Evolutionary conservation across 2,888 invertebrate species (phyloP), one percentile per base, ranked within the genome.

Genomic region (Cylloceria caligata): DNA sequence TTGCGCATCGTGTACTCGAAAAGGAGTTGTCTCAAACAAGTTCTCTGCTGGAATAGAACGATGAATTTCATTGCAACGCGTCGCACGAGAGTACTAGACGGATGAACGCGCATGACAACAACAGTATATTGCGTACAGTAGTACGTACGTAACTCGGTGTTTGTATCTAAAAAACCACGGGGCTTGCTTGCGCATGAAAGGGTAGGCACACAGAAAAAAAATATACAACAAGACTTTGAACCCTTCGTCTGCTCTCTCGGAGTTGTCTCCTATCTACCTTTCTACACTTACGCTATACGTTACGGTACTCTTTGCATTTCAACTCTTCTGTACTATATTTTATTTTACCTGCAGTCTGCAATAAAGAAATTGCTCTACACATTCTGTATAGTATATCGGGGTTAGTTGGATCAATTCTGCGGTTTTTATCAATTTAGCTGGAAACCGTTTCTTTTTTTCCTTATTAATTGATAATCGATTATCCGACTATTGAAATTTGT

Each of bases 191-290:
- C 55, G 67, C 68, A 72, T 86, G 86, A 89, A 89, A 88, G 85
- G 86, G 85, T 87, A 86, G 87, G 77, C 82, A 81, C 74, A 84
- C 85, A 86, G 84, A 85, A 84, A 77, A 67, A 71, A 86, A 85
- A 79, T 68, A 68, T 65, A 73, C 72, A 80, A 83, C 86, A 83
- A 88, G 87, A 87, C 89, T 90, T 90, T 88, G 88, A 90, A 88
- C 87, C 88, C 87, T 83, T 67, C 77, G 81, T 80, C 77, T 39
- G 68, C 60, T 60, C 78, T 34, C 78, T 34, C 47, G 47, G 69
- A 47, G 75, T 60, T 65, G 27, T 64, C 36, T 71, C 60, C 27
- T 55, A n/a, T 78, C 45, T 72, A 24, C 34, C 64, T 77, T 60
- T 74, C 49, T 52, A 30, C 64, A 79, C 69, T 27, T 27, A 27